These are phyloP conservation scores for human DNA, from an alignment of 2,113 vertebrate species.

Conservation along the genomic window DNA sequence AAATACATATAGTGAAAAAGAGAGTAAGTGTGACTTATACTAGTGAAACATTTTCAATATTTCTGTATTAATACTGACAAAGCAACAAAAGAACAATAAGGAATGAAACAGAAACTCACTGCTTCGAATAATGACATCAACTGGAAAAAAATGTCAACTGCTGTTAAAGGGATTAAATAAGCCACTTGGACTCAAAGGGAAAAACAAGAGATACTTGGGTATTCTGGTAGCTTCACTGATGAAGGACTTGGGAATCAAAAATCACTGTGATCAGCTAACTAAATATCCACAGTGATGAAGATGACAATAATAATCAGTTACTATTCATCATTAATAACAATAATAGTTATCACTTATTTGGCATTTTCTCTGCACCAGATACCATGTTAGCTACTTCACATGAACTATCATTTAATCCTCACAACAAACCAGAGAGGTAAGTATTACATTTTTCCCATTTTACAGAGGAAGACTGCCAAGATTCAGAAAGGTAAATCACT, in stretches of 20 bases:
- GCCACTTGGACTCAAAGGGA: neutral
- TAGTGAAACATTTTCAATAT: slow-evolving; percentile 34
- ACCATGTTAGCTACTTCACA: neutral
- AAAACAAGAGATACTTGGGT: neutral
- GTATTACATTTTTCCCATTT: neutral
- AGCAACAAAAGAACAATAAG: neutral
- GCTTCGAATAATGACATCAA: neutral
- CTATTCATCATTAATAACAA: neutral
- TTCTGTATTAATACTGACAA: slow-evolving; percentile 31
- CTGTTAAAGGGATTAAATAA: neutral
- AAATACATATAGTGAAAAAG: slow-evolving; percentile 32
- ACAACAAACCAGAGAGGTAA: neutral
- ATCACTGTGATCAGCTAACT: neutral
- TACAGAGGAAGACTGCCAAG: slow-evolving; percentile 3
- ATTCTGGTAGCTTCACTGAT: neutral
- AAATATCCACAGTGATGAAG: neutral
- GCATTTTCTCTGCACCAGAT: neutral
- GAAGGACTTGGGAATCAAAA: neutral
- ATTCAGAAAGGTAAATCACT: slow-evolving; percentile 26
- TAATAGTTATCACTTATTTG: neutral
- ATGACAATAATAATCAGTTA: neutral
- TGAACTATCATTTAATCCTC: slow-evolving; percentile 2
- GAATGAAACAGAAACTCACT: slow-evolving; percentile 1
- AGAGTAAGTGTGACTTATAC: slow-evolving; percentile 19
- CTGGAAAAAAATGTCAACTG: neutral